Conservation (phyloP, 1,140 invertebrate species). For the Pseudomyrmex flavicornis region DNA sequence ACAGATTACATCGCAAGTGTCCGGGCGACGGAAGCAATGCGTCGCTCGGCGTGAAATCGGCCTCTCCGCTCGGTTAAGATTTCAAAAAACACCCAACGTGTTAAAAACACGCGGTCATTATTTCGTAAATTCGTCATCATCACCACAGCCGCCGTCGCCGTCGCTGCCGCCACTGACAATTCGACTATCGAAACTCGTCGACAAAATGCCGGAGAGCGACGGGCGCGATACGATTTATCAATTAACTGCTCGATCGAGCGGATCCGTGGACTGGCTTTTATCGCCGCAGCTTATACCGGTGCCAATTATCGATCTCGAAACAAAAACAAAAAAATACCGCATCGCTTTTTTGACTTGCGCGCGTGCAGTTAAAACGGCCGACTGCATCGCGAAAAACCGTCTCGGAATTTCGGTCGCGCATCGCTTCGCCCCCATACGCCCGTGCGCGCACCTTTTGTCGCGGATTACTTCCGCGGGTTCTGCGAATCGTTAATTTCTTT, state of each 20-base stretch:
- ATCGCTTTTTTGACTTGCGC: constrained; percentile 48
- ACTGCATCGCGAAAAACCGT: constrained; percentile 51
- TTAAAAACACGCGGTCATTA: constrained; percentile 60
- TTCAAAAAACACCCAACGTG: constrained; percentile 55
- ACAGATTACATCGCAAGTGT: constrained; percentile 17
- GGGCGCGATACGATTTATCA: constrained; percentile 54
- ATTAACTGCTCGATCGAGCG: constrained; percentile 67
- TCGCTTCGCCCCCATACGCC: constrained; percentile 22
- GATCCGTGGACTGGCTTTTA: constrained; percentile 46
- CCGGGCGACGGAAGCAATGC: background rate
- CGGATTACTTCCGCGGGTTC: constrained; percentile 43
- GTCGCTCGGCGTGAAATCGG: constrained; percentile 23
- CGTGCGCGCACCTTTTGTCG: constrained; percentile 8
- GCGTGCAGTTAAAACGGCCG: constrained; percentile 53
- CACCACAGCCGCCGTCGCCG: constrained; percentile 10
- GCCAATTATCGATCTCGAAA: constrained; percentile 54
- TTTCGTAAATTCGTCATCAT: constrained; percentile 32
- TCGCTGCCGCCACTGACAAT: constrained; percentile 47
- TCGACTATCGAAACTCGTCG: constrained; percentile 64
- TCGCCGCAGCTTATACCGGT: constrained; percentile 44
- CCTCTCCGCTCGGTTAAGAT: constrained; percentile 47
- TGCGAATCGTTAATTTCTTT: constrained; percentile 55
- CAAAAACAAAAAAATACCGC: constrained; percentile 25
- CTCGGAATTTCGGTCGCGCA: constrained; percentile 47
- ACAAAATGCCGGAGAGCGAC: constrained; percentile 47